Conservation (phyloP, 2,113 vertebrate species). For the Amia ocellicauda region DNA sequence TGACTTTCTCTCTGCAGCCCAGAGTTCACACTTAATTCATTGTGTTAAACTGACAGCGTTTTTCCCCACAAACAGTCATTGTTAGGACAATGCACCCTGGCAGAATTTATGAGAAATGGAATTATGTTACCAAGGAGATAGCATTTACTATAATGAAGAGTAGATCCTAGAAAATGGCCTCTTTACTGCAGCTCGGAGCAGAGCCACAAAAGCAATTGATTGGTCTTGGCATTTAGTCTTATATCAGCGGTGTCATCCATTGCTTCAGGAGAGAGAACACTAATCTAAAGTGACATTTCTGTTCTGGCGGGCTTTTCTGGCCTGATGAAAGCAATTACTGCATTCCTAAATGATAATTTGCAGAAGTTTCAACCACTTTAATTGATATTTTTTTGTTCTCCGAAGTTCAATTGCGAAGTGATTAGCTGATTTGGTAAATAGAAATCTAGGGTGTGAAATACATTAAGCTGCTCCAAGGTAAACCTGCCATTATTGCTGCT, state of each 20-base stretch:
- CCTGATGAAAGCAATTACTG: conserved; percentile 96
- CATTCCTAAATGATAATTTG: conserved; percentile 87
- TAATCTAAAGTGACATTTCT: conserved; percentile 99
- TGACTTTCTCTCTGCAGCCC: neutral
- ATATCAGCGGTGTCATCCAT: conserved; percentile 93
- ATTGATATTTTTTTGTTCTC: conserved; percentile 81
- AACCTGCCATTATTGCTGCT: conserved; percentile 56
- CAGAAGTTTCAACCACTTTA: conserved; percentile 81
- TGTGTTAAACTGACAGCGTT: conserved; percentile 77
- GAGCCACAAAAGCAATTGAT: conserved; percentile 92
- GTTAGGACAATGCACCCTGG: conserved; percentile 79
- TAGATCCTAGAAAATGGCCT: conserved; percentile 85
- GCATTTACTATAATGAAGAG: conserved; percentile 90
- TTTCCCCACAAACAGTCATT: conserved; percentile 76
- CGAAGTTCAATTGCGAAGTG: conserved; percentile 76
- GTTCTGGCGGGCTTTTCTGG: conserved; percentile 92
- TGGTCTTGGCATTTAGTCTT: conserved; percentile 94
- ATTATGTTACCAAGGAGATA: conserved; percentile 92
- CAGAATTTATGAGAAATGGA: conserved; percentile 84
- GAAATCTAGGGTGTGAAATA: conserved; percentile 73
- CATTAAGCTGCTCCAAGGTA: conserved; percentile 67
- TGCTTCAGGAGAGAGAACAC: conserved; percentile 91
- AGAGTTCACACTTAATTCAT: conserved; percentile 74
- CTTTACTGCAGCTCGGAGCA: conserved; percentile 80
- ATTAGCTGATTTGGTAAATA: conserved; percentile 82